Percentiles rank a stretch among this genome's conserved stretches.
Conservation (phyloP, 2,797 vertebrate genomes). For the Sebastiscus albofasciatus region DNA sequence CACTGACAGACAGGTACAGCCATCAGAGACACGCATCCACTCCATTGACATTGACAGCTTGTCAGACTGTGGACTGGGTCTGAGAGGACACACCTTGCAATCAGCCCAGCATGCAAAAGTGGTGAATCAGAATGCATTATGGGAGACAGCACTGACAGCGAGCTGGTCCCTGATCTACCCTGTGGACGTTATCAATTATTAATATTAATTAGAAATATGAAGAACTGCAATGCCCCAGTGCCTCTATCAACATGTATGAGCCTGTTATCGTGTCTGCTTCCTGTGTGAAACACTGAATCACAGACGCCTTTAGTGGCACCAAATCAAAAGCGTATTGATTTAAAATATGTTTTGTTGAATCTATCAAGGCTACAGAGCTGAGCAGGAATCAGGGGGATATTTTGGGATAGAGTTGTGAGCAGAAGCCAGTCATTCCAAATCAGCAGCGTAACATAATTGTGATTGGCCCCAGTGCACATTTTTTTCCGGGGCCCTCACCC, state of each 20-base stretch:
- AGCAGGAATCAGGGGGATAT: not conserved
- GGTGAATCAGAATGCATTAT: conserved; percentile 55
- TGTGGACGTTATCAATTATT: conserved; percentile 38
- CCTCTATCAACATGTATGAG: conserved; percentile 2
- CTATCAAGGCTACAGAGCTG: not conserved
- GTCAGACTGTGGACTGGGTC: conserved; percentile 56
- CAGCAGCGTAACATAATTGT: no score
- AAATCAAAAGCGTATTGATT: conserved; percentile 3
- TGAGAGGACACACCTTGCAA: conserved; percentile 60
- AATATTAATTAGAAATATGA: conserved; percentile 43
- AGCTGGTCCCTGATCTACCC: conserved; percentile 7
- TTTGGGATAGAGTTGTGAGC: not conserved
- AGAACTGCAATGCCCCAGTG: not conserved
- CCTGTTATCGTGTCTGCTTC: not conserved
- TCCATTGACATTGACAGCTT: conserved; percentile 64
- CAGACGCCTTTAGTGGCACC: not conserved
- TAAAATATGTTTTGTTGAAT: not conserved
- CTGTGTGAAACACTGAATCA: not conserved
- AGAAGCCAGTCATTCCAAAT: not conserved
- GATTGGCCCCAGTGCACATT: no score
- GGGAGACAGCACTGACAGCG: conserved; percentile 21
- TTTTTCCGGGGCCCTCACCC: no score
- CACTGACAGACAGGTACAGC: conserved; percentile 50
- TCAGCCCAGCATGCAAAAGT: conserved; percentile 63
- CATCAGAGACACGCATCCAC: conserved; percentile 52